Percentiles rank a stretch among this genome's conserved stretches.
Conservation (phyloP, 2,113 vertebrate genomes). For the Sapajus apella region DNA sequence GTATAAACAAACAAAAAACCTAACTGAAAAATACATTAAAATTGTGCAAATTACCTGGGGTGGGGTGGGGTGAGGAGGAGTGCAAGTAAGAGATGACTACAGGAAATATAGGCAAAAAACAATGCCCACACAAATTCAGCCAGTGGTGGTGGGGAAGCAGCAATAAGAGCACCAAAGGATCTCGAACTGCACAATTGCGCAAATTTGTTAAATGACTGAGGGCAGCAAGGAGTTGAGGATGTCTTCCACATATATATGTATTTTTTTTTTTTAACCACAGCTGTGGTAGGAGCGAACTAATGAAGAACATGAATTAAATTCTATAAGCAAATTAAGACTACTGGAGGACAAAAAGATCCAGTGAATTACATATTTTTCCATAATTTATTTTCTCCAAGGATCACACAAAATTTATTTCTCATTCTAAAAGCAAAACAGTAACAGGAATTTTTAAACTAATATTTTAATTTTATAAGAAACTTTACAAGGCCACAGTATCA, state of each 20-base stretch:
- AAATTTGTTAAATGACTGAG: background rate
- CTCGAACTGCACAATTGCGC: background rate
- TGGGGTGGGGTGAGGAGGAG: background rate
- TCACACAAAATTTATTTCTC: background rate
- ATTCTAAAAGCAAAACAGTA: background rate
- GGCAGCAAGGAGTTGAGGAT: background rate
- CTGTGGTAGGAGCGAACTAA: background rate
- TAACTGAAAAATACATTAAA: background rate
- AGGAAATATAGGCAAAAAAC: background rate
- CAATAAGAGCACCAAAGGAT: background rate
- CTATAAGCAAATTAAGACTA: background rate
- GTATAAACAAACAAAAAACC: background rate
- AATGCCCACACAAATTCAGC: background rate
- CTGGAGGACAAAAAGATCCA: background rate
- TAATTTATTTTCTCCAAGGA: background rate
- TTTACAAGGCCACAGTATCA: background rate
- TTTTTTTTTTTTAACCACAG: background rate
- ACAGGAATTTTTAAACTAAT: background rate
- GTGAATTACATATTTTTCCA: background rate
- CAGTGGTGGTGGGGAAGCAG: background rate
- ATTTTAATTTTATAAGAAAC: background rate
- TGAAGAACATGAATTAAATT: background rate
- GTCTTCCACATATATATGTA: background rate
- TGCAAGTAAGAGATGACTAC: background rate
- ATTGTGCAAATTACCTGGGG: background rate